Evolutionary conservation across 53 echinoderm and acorn worm genomes (phyloP).

Genomic region (Henricia sp.): DNA sequence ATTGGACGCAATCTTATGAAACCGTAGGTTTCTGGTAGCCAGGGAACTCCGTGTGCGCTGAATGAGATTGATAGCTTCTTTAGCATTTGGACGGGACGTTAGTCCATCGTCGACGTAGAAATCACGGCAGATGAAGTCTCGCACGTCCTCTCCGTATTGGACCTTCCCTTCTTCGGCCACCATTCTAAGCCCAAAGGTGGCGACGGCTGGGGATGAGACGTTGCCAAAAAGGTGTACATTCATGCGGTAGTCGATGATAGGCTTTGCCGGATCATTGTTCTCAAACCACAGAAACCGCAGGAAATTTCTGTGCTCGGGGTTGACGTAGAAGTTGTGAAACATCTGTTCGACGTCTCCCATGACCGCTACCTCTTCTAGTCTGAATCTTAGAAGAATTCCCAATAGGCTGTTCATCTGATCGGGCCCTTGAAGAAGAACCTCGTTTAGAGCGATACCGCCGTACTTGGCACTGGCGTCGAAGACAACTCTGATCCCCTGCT

Average conservation of each 20-base stretch:
- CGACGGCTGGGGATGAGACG: conserved; percentile 38
- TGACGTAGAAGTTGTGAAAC: conserved; percentile 49
- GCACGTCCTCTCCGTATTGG: conserved; percentile 20
- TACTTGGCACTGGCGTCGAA: conserved; percentile 39
- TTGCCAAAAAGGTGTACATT: conserved; percentile 57
- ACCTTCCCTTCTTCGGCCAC: conserved; percentile 2
- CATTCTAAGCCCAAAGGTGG: conserved; percentile 41
- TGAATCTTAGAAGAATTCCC: conserved; percentile 34
- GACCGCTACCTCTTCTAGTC: conserved; percentile 24
- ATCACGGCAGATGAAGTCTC: conserved; percentile 54
- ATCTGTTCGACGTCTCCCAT: conserved; percentile 51
- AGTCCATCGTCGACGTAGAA: conserved; percentile 74
- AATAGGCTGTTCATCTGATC: conserved; percentile 50
- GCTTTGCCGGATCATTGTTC: conserved; percentile 24
- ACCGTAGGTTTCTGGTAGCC: no score
- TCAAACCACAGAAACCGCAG: conserved; percentile 53
- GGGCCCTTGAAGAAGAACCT: conserved; percentile 41
- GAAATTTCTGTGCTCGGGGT: conserved; percentile 19
- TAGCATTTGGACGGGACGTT: background rate
- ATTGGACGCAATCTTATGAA: no score
- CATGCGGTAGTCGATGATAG: conserved; percentile 30
- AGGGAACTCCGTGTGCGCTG: no score
- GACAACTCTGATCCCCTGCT: conserved; percentile 23
- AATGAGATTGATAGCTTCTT: conserved; percentile 9
- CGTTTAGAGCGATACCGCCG: conserved; percentile 12